A percentile compares a stretch with the other conserved stretches of the same genome.
Evolutionary conservation across 2,797 vertebrate genomes (phyloP).

Genomic region (Sebastes baramenuke): DNA sequence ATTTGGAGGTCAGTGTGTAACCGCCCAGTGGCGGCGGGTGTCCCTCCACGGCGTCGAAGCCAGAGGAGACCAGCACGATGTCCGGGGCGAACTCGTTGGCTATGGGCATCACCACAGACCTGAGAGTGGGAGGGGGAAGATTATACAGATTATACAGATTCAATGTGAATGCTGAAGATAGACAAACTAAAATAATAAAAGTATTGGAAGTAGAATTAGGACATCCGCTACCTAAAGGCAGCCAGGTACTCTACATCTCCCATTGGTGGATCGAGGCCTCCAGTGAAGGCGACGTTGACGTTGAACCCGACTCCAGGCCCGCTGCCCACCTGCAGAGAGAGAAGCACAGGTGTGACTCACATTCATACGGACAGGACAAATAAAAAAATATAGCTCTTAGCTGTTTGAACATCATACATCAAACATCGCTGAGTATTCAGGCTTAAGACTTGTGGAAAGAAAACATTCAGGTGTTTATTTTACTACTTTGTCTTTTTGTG

Average conservation of each 20-base stretch:
- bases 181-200: too few species aligned
- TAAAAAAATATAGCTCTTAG: background rate
- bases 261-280: constrained; percentile 95
- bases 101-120: constrained; percentile 94
- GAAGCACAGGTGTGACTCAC: background rate
- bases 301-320: constrained; percentile 93
- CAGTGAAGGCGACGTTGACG: constrained; percentile 96
- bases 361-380: background rate
- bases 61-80: constrained; percentile 92
- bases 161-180: background rate
- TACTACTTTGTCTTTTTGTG: background rate
- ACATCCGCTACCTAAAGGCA: constrained; percentile 89
- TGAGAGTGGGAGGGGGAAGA: constrained; percentile 45
- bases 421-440: background rate
- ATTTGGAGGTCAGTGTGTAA: constrained; percentile 92
- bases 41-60: constrained; percentile 94
- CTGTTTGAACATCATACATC: too few species aligned
- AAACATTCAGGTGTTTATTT: background rate
- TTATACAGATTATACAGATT: background rate
- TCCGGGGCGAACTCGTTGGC: constrained; percentile 93
- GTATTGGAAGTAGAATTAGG: background rate
- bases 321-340: constrained; percentile 88
- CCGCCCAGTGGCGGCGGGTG: constrained; percentile 93
- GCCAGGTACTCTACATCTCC: constrained; percentile 92
- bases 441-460: background rate